A percentile compares a stretch with the other conserved stretches of the same genome.
Evolutionary conservation across 2,113 vertebrate species (phyloP).

Genomic region (Lepisosteus osseus): DNA sequence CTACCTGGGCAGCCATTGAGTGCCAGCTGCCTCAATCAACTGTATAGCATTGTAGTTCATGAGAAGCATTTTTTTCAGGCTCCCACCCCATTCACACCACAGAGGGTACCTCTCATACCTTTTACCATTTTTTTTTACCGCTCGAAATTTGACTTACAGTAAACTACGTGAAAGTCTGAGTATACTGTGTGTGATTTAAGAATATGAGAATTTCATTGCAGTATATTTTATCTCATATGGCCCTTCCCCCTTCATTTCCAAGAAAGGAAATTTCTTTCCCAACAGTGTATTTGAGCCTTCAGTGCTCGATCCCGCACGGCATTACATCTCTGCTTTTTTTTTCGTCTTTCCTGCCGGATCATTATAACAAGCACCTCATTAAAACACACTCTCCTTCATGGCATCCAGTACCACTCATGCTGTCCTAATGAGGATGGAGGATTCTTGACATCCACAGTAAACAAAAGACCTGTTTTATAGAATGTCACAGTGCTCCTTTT

Average conservation of each 20-base stretch:
- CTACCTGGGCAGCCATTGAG: too few relatives aligned
- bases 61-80: too few relatives aligned
- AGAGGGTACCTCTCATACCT: too few relatives aligned
- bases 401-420: background rate
- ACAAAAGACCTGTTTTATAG: slow-evolving; percentile 1
- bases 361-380: slow-evolving; percentile 54
- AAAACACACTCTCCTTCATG: slow-evolving; percentile 31
- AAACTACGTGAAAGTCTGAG: too few relatives aligned
- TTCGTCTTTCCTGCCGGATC: slow-evolving; percentile 50
- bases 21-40: too few relatives aligned
- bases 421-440: slow-evolving; percentile 18
- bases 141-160: too few relatives aligned
- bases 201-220: background rate
- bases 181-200: too few relatives aligned
- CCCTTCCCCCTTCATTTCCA: slow-evolving; percentile 19
- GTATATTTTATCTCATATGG: too few relatives aligned
- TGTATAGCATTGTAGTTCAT: too few relatives aligned
- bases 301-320: slow-evolving; percentile 55
- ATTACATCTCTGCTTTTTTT: slow-evolving; percentile 54
- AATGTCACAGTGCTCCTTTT: background rate
- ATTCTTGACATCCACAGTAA: slow-evolving; percentile 15
- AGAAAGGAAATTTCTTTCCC: slow-evolving; percentile 25
- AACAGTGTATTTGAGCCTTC: slow-evolving; percentile 38
- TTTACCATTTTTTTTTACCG: too few relatives aligned
- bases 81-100: too few relatives aligned